A percentile compares a stretch with the other conserved stretches of the same genome.
Conservation (phyloP, 2,113 vertebrate genomes). For the Boleophthalmus pectinirostris region DNA sequence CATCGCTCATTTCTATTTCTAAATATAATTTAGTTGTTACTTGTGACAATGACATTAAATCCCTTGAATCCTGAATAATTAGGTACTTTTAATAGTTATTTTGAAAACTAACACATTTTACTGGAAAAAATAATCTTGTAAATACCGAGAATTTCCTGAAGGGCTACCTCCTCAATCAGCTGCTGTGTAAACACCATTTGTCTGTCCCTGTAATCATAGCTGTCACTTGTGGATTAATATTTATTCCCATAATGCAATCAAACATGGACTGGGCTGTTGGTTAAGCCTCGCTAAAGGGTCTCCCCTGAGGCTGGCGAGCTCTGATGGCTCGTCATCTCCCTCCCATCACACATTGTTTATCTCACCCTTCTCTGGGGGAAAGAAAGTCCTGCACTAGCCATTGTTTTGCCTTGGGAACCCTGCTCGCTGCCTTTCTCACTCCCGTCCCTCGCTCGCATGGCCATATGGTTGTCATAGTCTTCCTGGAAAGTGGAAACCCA, state of each 20-base stretch:
- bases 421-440: conserved; percentile 30
- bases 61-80: too few species aligned
- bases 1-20: too few species aligned
- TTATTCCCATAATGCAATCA: conserved; percentile 45
- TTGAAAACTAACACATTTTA: too few species aligned
- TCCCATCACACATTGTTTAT: conserved; percentile 63
- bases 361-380: conserved; percentile 47
- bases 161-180: conserved; percentile 3
- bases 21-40: too few species aligned
- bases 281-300: conserved; percentile 26
- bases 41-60: too few species aligned
- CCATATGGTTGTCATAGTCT: conserved; percentile 69
- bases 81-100: too few species aligned
- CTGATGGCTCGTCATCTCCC: conserved; percentile 53
- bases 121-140: neutral
- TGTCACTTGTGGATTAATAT: conserved; percentile 35
- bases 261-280: conserved; percentile 28
- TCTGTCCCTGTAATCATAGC: conserved; percentile 14
- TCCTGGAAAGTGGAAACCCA: conserved; percentile 67
- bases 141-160: neutral
- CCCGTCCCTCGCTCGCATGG: conserved; percentile 5
- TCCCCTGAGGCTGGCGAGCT: conserved; percentile 29
- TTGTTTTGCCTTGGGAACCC: conserved; percentile 54
- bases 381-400: conserved; percentile 34
- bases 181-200: conserved; percentile 11